These are phyloP conservation scores for Callipepla californica DNA, from an alignment of 2,113 vertebrate species.

Conservation along the genomic window DNA sequence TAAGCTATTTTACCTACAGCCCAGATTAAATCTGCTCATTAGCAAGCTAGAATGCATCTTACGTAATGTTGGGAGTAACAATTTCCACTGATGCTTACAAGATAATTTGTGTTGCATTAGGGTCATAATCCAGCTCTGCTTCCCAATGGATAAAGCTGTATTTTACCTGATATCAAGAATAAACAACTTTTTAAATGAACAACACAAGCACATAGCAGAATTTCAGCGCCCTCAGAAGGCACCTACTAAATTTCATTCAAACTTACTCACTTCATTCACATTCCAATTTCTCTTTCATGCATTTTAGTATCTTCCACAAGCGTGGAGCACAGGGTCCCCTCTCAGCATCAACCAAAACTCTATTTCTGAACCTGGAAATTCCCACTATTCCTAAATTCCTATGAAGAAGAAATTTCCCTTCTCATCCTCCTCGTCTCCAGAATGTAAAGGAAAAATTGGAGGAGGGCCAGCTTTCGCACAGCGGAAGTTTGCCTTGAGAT, in stretches of 20 bases:
- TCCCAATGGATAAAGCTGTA: neutral
- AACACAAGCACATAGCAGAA: neutral
- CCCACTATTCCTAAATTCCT: neutral
- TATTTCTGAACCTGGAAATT: neutral
- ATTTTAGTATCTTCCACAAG: neutral
- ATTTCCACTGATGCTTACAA: neutral
- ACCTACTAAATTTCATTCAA: neutral
- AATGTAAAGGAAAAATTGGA: neutral
- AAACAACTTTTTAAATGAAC: neutral
- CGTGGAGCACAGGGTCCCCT: neutral
- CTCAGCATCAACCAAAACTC: neutral
- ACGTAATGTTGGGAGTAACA: neutral
- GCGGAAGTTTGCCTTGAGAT: neutral
- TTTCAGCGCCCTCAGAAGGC: neutral
- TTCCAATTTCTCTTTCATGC: neutral
- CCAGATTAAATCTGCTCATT: neutral
- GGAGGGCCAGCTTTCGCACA: rapidly evolving
- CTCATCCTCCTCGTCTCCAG: neutral
- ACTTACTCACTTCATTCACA: neutral
- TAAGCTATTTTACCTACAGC: neutral
- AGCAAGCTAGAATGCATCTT: neutral
- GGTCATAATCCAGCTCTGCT: neutral
- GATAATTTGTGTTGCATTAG: neutral
- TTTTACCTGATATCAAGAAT: neutral
- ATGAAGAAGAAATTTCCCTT: neutral